phyloP scores from a whole-genome alignment of 2,113 vertebrate species.

The Pipa parva region DNA sequence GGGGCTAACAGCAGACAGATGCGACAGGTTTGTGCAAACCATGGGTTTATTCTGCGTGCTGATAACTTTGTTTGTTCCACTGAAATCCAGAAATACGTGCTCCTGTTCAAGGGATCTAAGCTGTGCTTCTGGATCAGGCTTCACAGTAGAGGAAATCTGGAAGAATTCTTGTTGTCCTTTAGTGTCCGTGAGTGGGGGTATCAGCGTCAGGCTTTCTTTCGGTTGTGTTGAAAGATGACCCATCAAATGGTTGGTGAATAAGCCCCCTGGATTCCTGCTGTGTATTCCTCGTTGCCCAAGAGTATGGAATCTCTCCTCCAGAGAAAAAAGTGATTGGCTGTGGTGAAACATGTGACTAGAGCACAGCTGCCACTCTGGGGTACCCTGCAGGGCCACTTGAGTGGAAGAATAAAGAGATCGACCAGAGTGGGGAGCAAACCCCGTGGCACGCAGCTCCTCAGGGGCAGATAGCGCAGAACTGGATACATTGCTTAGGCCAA shows the following conservation, averaged over 20 bases:
- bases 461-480: background rate
- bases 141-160: background rate
- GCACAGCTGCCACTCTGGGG: conserved; percentile 7
- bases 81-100: background rate
- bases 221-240: background rate
- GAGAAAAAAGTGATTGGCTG: background rate
- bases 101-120: background rate
- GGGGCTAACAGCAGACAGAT: conserved; percentile 9
- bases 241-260: background rate
- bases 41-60: background rate
- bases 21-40: background rate
- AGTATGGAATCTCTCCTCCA: conserved; percentile 1
- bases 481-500: background rate
- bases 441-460: accelerated
- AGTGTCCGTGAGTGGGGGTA: accelerated
- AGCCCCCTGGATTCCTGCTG: background rate
- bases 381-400: background rate
- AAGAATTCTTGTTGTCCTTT: background rate
- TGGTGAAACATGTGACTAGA: conserved; percentile 13
- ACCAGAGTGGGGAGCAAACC: background rate
- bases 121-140: conserved; percentile 8
- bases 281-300: background rate
- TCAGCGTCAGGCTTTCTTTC: background rate
- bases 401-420: background rate
- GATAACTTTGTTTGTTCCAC: background rate